Evolutionary conservation across 1,140 invertebrate species (phyloP), one percentile per base, ranked within the genome.

Genomic region (Philaenus spumarius): DNA sequence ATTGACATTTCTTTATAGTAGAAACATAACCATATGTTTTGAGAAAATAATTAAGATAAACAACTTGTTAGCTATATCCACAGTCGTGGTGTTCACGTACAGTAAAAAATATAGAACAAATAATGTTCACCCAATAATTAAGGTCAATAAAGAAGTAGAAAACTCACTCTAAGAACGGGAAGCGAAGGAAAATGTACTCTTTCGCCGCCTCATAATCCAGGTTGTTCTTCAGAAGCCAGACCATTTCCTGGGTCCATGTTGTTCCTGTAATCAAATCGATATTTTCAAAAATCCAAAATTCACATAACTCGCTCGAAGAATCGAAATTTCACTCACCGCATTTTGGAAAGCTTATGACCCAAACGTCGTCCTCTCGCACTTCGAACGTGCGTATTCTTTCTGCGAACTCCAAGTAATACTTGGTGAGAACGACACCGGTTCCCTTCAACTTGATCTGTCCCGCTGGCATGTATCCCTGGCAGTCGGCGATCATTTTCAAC

Each of bases 201-300:
- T 51, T 72, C 0, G 86, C 82, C 50, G 71, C 77, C 12, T 80
- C 72, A 62, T 82, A 87, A 67, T 90, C 78, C 47, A 87, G 74
- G 64, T 86, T 72, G 64, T 89, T 87, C 7, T 76, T 77, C 15
- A 91, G 65, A 50, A 89, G 70, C 84, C 86, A 90, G 1, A 88
- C 78, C 60, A 90, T 74, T 70, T 90, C 88, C 67, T 89, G 86
- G 0, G 83, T 85, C 83, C 85, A 88, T 0, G 88, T 91, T 1
- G 89, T 91, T 20, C 87, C 87, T 86, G 63, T 26, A 61, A 47
- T 20, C 19, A 12, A 11, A 58, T 9, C 59, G 9, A 11, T 14
- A 24, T 42, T 42, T 42, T 42, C 14, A 42, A 42, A 42, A 5
- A 42, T 14, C 19, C n/a, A 15, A 14, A 5, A 42, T 15, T 5